Evolutionary conservation across 2,797 vertebrate genomes (phyloP), one percentile per base, ranked within the genome.

Genomic region (Melanotaenia maccullochi): DNA sequence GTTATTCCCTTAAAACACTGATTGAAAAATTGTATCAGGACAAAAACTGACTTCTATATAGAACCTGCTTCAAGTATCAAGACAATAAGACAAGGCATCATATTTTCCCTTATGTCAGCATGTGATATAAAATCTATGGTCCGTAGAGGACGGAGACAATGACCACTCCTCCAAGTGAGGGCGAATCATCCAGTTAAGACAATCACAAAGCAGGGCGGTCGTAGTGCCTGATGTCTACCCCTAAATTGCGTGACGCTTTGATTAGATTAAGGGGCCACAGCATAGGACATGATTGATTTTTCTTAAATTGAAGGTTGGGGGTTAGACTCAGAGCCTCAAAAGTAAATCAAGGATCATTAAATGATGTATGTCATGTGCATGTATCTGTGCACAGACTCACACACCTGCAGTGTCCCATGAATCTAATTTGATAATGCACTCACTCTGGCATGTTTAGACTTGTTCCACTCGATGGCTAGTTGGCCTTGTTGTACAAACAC

Each of bases 111-210:
- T 47, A 24, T 18, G 25, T 68, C 69, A 73, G 56, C 73, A 69
- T 42, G n/a, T 30, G 30, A 47, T 13, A 54, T 58, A 0, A 36
- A 28, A 35, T 38, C 36, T 51, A 30, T 44, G 25, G 55, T 71
- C 71, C 70, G 58, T 71, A 59, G 9, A 56, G 64, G 65, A 69
- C 30, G 40, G 52, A 77, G 63, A 68, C 22, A 24, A 47, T 1
- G 60, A 58, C 67, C 61, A 68, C 60, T 62, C 59, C 60, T 79
- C 38, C 73, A 82, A 84, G 47, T 30, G 67, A 61, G 76, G 49
- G 25, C 72, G 69, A 79, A 78, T 88, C 70, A 90, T 83, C 85
- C 85, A 87, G 85, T 87, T 87, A 88, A 81, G 74, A 75, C 65
- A 61, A 61, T 69, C 69, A 81, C 51, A 65, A 84, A 86, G 68